Evolutionary conservation across 2,113 vertebrate genomes (phyloP).

Genomic region (Pangasianodon hypophthalmus): DNA sequence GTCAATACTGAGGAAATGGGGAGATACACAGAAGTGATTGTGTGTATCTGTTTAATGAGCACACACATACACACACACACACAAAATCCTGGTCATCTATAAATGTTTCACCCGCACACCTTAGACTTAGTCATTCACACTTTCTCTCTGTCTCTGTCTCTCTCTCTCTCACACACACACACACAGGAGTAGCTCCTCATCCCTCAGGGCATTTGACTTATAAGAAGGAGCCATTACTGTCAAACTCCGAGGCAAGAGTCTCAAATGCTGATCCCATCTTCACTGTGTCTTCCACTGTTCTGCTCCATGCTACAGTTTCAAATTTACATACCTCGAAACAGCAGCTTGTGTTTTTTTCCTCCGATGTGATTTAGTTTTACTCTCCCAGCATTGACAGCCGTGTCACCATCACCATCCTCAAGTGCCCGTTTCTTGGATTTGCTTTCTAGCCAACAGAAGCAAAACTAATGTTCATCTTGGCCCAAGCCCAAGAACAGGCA

Average conservation of each 20-base stretch:
- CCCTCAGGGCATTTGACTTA: slow-evolving; percentile 53
- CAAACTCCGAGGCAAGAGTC: slow-evolving; percentile 31
- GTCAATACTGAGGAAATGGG: slow-evolving; percentile 35
- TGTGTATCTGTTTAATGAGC: slow-evolving; percentile 44
- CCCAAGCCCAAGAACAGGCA: slow-evolving; percentile 54
- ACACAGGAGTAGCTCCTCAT: slow-evolving; percentile 2
- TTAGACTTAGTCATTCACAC: not conserved
- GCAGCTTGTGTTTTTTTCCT: slow-evolving; percentile 48
- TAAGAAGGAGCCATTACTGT: slow-evolving; percentile 20
- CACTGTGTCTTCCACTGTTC: not conserved
- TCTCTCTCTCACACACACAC: slow-evolving; percentile 20
- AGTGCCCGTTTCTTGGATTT: slow-evolving; percentile 65
- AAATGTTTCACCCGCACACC: not conserved
- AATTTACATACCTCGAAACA: slow-evolving; percentile 69
- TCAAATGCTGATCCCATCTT: slow-evolving; percentile 3
- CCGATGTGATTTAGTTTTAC: slow-evolving; percentile 63
- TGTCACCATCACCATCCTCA: slow-evolving; percentile 59
- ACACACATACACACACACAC: slow-evolving; percentile 23
- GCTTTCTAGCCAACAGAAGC: slow-evolving; percentile 49
- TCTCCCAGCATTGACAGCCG: slow-evolving; percentile 66
- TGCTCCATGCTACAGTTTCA: not conserved
- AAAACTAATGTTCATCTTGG: slow-evolving; percentile 60
- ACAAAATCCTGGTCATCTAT: not conserved
- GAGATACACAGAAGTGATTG: slow-evolving; percentile 15
- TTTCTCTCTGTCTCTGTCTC: not conserved